Percentiles rank a stretch among this genome's conserved stretches.
Conservation (phyloP, 2,797 vertebrate species). For the Prionace glauca region DNA sequence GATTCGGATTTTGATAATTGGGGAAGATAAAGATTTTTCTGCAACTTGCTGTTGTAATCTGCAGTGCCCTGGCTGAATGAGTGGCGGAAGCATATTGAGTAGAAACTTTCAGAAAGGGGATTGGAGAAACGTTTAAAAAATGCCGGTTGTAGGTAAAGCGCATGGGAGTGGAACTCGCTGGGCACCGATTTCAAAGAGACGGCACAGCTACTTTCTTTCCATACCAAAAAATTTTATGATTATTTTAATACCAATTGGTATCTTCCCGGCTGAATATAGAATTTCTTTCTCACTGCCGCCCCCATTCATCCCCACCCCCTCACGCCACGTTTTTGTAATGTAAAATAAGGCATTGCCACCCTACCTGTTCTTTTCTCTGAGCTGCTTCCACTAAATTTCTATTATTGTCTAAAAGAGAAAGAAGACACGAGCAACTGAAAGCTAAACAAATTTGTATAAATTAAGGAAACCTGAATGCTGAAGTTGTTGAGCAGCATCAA, state of each 20-base stretch:
- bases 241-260: not conserved
- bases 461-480: not conserved
- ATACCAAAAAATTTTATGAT: too few relatives aligned
- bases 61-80: not conserved
- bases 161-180: not conserved
- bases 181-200: not conserved
- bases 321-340: not conserved
- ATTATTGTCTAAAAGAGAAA: not conserved
- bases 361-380: not conserved
- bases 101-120: not conserved
- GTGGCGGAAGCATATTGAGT: not conserved
- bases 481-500: not conserved
- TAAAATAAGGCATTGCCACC: not conserved
- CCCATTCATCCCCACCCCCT: too few relatives aligned
- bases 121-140: not conserved
- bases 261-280: not conserved
- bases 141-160: not conserved
- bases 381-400: not conserved
- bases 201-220: not conserved
- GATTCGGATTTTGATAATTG: not conserved
- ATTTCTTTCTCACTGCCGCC: not conserved
- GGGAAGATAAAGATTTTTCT: not conserved
- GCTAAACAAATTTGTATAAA: not conserved
- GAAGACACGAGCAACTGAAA: not conserved
- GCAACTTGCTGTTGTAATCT: not conserved